A percentile compares a stretch with the other conserved stretches of the same genome.
phyloP scores from a whole-genome alignment of 2,888 invertebrate genomes.

The Neoitamus cyanurus region DNA sequence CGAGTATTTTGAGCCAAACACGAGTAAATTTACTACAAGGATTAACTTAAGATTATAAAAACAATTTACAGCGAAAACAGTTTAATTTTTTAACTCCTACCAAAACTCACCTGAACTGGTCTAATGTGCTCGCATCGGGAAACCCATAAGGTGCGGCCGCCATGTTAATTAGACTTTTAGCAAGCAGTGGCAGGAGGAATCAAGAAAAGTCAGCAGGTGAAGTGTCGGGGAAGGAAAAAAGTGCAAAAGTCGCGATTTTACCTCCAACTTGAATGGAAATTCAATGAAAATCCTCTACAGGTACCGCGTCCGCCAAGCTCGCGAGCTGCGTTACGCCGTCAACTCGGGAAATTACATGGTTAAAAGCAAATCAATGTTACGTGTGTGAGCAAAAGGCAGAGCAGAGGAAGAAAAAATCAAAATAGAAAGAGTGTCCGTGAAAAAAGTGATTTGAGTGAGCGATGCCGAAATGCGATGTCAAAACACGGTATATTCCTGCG shows the following conservation, averaged over 20 bases:
- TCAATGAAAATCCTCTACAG: constrained; percentile 7
- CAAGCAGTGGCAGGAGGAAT: constrained; percentile 54
- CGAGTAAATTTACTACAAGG: no score
- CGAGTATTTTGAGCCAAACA: no score
- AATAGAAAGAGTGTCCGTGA: constrained; percentile 40
- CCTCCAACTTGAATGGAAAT: constrained; percentile 9
- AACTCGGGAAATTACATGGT: constrained; percentile 18
- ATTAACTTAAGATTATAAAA: background rate
- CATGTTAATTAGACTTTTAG: constrained; percentile 52
- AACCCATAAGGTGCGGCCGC: constrained; percentile 47
- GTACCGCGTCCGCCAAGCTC: background rate
- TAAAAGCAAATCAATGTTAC: constrained; percentile 49
- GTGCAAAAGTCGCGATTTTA: constrained; percentile 2
- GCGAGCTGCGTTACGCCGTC: constrained; percentile 18
- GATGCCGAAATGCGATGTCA: constrained; percentile 97
- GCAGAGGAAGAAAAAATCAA: constrained; percentile 31
- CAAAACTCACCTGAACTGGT: background rate
- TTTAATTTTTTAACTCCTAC: background rate
- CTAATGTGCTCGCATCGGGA: constrained; percentile 15
- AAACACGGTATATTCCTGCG: constrained; percentile 97
- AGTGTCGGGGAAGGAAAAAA: constrained; percentile 55
- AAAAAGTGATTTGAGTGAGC: constrained; percentile 55
- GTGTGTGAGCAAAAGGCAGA: constrained; percentile 40
- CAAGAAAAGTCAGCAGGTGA: constrained; percentile 56
- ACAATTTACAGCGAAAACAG: background rate